Conservation (phyloP, 2,888 invertebrate genomes). For the Polydesmus complanatus region DNA sequence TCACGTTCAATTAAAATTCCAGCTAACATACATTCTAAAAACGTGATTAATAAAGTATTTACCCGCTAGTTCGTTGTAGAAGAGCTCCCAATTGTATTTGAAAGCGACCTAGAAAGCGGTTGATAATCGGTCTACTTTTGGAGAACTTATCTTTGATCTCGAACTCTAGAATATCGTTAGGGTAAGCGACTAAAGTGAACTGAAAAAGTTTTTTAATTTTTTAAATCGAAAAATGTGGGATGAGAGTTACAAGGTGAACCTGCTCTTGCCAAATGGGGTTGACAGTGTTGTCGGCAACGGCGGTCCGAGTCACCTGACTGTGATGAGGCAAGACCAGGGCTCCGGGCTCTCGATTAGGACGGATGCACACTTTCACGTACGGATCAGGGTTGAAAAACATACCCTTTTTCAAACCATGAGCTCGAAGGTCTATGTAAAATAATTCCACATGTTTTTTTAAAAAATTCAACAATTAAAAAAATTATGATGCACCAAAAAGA, state of each 20-base stretch:
- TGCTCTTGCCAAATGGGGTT: constrained; percentile 32
- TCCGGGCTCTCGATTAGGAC: constrained; percentile 26
- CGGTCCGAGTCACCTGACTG: constrained; percentile 30
- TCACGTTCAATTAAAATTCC: no score
- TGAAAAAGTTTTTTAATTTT: constrained; percentile 14
- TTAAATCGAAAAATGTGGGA: not conserved
- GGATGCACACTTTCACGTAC: constrained; percentile 35
- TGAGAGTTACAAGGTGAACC: constrained; percentile 18
- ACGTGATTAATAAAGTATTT: constrained; percentile 5
- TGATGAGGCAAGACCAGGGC: constrained; percentile 29
- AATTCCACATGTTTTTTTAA: not conserved
- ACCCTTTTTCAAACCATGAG: constrained; percentile 34
- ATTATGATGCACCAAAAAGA: no score
- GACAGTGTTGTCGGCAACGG: constrained; percentile 32
- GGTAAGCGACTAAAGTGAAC: constrained; percentile 31
- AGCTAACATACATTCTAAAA: no score
- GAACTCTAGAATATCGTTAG: constrained; percentile 34
- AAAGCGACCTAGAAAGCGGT: constrained; percentile 34
- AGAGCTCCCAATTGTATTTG: constrained; percentile 33
- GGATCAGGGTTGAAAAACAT: constrained; percentile 39
- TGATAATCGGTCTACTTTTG: constrained; percentile 36
- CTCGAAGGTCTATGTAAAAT: constrained; percentile 29
- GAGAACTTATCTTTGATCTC: constrained; percentile 38
- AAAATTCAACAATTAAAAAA: no score
- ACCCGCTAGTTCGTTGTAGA: constrained; percentile 26